A percentile compares a stretch with the other conserved stretches of the same genome.
Evolutionary conservation across 2,113 vertebrate genomes (phyloP).

Genomic region (Psammodynastes pulverulentus): DNA sequence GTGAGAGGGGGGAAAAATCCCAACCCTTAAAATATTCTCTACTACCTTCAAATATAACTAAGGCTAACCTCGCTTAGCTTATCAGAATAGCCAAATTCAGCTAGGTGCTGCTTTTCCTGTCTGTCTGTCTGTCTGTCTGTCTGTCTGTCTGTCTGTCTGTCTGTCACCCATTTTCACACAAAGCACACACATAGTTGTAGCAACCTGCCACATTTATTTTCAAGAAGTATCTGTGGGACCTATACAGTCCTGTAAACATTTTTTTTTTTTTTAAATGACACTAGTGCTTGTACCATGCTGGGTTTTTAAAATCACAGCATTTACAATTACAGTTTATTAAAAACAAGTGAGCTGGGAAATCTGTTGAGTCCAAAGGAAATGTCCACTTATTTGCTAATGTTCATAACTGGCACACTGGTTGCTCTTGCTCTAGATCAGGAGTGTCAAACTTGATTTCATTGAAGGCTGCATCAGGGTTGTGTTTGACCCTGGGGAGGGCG

Average conservation of each 20-base stretch:
- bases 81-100: not conserved
- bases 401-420: not conserved
- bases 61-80: not conserved
- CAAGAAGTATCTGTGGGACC: not conserved
- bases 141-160: too few species aligned
- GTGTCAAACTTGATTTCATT: too few species aligned
- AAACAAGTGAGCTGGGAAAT: not conserved
- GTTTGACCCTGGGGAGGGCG: too few species aligned
- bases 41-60: not conserved
- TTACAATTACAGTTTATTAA: not conserved
- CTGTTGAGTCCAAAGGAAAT: not conserved
- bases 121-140: too few species aligned
- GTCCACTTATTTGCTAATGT: not conserved
- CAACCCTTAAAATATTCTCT: not conserved
- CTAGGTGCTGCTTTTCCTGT: not conserved
- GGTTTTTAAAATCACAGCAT: not conserved
- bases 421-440: not conserved
- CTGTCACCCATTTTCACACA: not conserved
- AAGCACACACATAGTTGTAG: not conserved
- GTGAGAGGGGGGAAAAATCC: not conserved
- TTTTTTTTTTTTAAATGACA: not conserved
- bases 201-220: not conserved
- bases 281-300: not conserved
- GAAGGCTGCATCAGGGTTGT: too few species aligned
- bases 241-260: not conserved